Percentiles rank a stretch among this genome's conserved stretches.
These are phyloP conservation scores for Chlorodrepanis virens DNA, from an alignment of 2,113 vertebrate genomes.

Conservation along the genomic window DNA sequence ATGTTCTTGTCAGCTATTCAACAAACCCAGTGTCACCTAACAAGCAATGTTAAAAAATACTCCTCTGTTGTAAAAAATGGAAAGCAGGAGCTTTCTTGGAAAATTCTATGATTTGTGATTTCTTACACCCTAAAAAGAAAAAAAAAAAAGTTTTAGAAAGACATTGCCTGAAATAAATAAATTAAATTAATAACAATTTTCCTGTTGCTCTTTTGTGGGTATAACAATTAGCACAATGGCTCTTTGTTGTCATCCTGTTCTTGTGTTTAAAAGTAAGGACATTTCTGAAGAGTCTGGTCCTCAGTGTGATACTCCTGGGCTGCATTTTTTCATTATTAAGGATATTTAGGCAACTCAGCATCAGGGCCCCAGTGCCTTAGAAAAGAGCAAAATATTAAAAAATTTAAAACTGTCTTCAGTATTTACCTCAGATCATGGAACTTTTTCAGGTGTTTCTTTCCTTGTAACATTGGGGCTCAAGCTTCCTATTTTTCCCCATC, in stretches of 20 bases:
- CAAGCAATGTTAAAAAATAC: background rate
- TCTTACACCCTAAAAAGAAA: background rate
- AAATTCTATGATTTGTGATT: background rate
- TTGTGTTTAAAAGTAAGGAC: background rate
- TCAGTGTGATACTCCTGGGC: background rate
- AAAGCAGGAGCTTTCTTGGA: background rate
- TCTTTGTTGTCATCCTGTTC: background rate
- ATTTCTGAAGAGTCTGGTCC: background rate
- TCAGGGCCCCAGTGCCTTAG: background rate
- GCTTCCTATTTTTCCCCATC: background rate
- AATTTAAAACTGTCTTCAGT: background rate
- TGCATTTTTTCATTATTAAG: background rate
- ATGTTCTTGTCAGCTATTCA: background rate
- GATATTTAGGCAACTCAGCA: background rate
- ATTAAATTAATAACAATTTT: background rate
- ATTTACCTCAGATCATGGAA: background rate
- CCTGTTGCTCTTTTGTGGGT: background rate
- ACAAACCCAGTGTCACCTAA: background rate
- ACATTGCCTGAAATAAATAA: background rate
- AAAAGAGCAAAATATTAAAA: background rate
- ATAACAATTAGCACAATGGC: background rate
- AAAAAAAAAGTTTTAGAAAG: background rate
- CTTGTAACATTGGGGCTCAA: fast-evolving
- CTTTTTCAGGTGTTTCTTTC: background rate
- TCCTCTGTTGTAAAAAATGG: background rate